These are phyloP conservation scores for Xylocampa areola DNA, from an alignment of 2,888 invertebrate genomes.

Conservation along the genomic window DNA sequence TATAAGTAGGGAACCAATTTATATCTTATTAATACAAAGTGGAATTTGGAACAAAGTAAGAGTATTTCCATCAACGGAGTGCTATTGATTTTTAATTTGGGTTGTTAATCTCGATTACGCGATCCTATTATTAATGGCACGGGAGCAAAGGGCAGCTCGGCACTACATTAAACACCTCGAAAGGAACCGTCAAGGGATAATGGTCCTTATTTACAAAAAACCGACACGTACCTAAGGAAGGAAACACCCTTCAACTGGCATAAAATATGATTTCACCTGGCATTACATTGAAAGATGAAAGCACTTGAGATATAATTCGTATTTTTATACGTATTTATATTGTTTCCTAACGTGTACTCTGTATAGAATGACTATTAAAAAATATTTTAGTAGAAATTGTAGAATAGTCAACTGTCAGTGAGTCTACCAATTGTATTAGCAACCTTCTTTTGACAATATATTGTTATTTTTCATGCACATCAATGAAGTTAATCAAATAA, in stretches of 20 bases:
- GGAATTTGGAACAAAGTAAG: constrained; percentile 1
- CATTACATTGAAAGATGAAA: constrained; percentile 51
- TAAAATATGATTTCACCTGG: constrained; percentile 46
- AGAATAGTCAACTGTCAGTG: too few species aligned
- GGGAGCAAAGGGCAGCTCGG: constrained; percentile 73
- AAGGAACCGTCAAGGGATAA: constrained; percentile 73
- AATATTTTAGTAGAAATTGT: too few species aligned
- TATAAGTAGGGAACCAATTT: background rate
- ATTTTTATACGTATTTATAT: constrained; percentile 22
- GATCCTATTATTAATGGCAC: constrained; percentile 82
- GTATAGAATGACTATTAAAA: too few species aligned
- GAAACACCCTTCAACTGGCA: constrained; percentile 53
- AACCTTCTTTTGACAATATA: too few species aligned
- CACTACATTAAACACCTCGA: constrained; percentile 77
- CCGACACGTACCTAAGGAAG: constrained; percentile 63
- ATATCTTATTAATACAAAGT: background rate
- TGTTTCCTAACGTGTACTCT: constrained; percentile 12
- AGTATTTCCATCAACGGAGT: constrained; percentile 21
- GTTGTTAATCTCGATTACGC: constrained; percentile 76
- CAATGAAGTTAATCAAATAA: too few species aligned
- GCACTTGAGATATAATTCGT: constrained; percentile 12
- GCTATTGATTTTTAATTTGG: constrained; percentile 83
- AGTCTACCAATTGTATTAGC: too few species aligned
- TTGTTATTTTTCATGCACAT: too few species aligned
- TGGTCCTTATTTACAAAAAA: constrained; percentile 75